Percentiles rank a stretch among this genome's conserved stretches.
Evolutionary conservation across 2,797 vertebrate genomes (phyloP).

Genomic region (Helarctos malayanus): DNA sequence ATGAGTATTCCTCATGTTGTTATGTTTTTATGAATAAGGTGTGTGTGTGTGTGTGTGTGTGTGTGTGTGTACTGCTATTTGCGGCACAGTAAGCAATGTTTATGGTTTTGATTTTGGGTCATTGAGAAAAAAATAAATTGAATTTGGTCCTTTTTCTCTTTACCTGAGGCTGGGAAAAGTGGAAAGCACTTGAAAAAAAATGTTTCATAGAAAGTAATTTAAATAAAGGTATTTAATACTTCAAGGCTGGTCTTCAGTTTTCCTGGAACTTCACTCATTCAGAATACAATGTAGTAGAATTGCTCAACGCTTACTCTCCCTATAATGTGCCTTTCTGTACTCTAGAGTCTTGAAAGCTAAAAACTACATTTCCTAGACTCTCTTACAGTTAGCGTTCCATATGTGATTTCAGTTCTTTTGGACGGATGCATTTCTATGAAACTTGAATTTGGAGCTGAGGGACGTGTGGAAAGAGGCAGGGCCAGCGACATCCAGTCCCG

Average conservation of each 20-base stretch:
- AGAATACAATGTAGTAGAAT: neutral
- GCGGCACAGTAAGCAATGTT: neutral
- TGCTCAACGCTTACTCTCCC: neutral
- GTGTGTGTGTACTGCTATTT: neutral
- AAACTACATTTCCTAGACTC: neutral
- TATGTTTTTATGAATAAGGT: neutral
- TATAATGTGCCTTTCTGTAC: neutral
- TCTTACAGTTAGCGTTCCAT: neutral
- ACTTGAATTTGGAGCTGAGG: neutral
- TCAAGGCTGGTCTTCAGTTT: neutral
- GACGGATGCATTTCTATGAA: neutral
- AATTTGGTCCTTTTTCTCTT: neutral
- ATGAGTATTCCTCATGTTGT: neutral
- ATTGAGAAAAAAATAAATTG: neutral
- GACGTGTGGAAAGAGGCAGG: neutral
- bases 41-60: neutral
- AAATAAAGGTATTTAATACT: neutral
- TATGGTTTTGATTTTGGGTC: neutral
- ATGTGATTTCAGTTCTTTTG: neutral
- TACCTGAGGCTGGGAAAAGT: neutral
- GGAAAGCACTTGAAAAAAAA: neutral
- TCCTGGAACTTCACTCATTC: neutral
- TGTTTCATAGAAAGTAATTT: conserved; percentile 1
- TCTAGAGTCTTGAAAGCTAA: neutral
- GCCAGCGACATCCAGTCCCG: neutral